Evolutionary conservation across 1,140 invertebrate genomes (phyloP).

Genomic region (Planococcus citri): DNA sequence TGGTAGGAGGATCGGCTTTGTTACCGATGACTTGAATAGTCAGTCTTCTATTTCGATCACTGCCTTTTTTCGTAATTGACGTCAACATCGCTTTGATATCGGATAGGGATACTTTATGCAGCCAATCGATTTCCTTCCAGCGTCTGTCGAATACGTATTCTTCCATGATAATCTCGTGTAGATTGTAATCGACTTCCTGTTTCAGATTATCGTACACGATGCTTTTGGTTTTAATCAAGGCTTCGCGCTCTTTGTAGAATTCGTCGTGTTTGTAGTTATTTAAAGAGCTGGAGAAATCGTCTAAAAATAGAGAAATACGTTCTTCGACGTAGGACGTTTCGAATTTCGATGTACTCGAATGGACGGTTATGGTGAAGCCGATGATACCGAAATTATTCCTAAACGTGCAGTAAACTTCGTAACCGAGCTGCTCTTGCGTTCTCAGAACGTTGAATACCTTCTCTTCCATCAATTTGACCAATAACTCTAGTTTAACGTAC

Average conservation of each 20-base stretch:
- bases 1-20: neutral
- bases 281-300: slow-evolving; percentile 47
- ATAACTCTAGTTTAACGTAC: slow-evolving; percentile 59
- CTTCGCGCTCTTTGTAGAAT: slow-evolving; percentile 45
- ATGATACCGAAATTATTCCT: slow-evolving; percentile 56
- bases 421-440: slow-evolving; percentile 83
- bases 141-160: slow-evolving; percentile 55
- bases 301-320: slow-evolving; percentile 61
- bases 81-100: neutral
- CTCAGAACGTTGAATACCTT: slow-evolving; percentile 75
- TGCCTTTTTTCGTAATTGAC: slow-evolving; percentile 5
- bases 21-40: neutral
- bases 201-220: slow-evolving; percentile 55
- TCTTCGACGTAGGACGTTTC: slow-evolving; percentile 53
- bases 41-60: slow-evolving; percentile 3
- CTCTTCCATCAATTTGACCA: slow-evolving; percentile 70
- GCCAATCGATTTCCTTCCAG: slow-evolving; percentile 10
- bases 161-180: slow-evolving; percentile 49
- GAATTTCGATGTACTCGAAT: slow-evolving; percentile 59
- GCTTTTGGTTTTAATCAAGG: slow-evolving; percentile 58
- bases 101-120: neutral
- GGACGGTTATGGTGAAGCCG: slow-evolving; percentile 58
- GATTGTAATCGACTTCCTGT: slow-evolving; percentile 60
- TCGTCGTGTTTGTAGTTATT: slow-evolving; percentile 45
- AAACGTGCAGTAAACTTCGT: slow-evolving; percentile 56